phyloP scores from a whole-genome alignment of 2,888 invertebrate genomes.

The Lamellibrachia columna region DNA sequence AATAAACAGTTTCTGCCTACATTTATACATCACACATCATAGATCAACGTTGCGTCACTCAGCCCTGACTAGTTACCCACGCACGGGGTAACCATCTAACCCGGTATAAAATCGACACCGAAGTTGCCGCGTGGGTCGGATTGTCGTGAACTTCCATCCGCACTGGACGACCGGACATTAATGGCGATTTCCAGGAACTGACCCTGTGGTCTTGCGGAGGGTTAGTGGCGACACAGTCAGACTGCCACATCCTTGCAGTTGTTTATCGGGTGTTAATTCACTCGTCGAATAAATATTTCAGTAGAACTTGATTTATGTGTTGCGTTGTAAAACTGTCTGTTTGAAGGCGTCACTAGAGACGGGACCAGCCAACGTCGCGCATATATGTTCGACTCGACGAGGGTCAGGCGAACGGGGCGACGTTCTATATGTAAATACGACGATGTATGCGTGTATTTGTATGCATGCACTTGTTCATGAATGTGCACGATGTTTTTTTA shows the following conservation, averaged over 20 bases:
- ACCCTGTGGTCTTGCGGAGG: background rate
- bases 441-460: background rate
- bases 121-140: background rate
- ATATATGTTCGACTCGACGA: background rate
- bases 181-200: slow-evolving; percentile 7
- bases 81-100: no score
- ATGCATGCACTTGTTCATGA: background rate
- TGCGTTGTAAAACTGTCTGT: no score
- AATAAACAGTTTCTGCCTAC: no score
- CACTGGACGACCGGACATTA: background rate
- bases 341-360: no score
- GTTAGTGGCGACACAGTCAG: background rate
- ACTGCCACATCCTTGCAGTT: background rate
- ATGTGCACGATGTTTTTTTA: background rate
- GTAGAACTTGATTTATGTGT: background rate
- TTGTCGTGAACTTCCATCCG: background rate
- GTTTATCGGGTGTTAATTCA: background rate
- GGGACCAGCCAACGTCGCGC: background rate
- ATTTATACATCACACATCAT: no score
- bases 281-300: background rate
- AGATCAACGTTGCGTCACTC: background rate
- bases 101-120: background rate
- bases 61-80: background rate
- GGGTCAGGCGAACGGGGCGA: background rate
- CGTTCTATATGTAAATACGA: background rate